phyloP scores from a whole-genome alignment of 30 jellyfish, hydroid and myxozoan genomes.

The Cassiopea andromeda region DNA sequence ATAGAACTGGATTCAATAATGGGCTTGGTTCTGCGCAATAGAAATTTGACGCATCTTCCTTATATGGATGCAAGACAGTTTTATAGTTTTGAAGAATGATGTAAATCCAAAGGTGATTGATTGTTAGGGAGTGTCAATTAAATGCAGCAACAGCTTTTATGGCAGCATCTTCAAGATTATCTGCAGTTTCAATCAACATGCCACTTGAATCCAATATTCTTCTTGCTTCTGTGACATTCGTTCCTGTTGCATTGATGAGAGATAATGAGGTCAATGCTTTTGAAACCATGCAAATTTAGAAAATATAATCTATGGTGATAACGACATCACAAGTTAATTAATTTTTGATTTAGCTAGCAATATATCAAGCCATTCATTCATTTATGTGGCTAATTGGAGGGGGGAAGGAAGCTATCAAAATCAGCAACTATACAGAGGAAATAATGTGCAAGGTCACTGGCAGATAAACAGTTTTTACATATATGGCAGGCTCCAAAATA shows the following conservation, averaged over 20 bases:
- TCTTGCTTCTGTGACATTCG: constrained; percentile 96
- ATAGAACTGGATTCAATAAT: not conserved
- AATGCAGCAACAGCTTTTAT: constrained; percentile 82
- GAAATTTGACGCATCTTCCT: not conserved
- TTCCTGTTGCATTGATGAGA: constrained; percentile 69
- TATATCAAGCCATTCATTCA: too few relatives aligned
- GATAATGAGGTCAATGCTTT: not conserved
- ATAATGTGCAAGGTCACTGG: too few relatives aligned
- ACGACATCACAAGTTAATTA: too few relatives aligned
- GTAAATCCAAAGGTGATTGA: not conserved
- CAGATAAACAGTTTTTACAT: too few relatives aligned
- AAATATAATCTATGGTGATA: too few relatives aligned
- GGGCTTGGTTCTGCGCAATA: not conserved
- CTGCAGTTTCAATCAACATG: constrained; percentile 97
- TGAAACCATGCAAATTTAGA: too few relatives aligned
- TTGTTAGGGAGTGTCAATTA: not conserved
- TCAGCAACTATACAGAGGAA: too few relatives aligned
- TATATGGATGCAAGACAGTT: not conserved
- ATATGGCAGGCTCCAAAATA: too few relatives aligned
- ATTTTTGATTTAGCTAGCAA: too few relatives aligned
- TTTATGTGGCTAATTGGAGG: too few relatives aligned
- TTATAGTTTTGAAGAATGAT: not conserved
- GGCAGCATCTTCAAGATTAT: constrained; percentile 97
- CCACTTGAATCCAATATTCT: constrained; percentile 82
- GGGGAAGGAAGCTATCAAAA: too few relatives aligned